phyloP scores from a whole-genome alignment of 2,113 vertebrate genomes.

The Enhydra lutris region DNA sequence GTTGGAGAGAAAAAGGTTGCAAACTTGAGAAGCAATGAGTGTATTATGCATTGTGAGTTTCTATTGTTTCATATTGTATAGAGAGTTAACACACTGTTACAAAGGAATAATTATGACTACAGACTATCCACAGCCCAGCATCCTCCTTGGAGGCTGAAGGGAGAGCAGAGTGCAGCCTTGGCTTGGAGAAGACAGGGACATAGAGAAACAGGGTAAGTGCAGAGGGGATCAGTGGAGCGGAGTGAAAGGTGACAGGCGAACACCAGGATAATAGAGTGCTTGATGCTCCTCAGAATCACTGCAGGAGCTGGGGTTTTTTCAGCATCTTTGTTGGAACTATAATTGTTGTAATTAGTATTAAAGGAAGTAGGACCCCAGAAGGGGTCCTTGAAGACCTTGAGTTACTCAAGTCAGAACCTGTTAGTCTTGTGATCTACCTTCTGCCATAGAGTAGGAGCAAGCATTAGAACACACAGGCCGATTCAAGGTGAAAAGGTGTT shows the following conservation, averaged over 20 bases:
- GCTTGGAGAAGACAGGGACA: not conserved
- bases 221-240: not conserved
- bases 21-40: not conserved
- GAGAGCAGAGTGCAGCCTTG: not conserved
- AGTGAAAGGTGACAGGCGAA: not conserved
- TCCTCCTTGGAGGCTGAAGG: not conserved
- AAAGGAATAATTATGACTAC: not conserved
- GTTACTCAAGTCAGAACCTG: not conserved
- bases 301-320: not conserved
- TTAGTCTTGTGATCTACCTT: not conserved
- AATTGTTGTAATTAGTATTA: not conserved
- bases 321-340: not conserved
- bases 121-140: not conserved
- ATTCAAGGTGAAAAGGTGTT: not conserved
- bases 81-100: not conserved
- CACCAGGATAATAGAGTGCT: not conserved
- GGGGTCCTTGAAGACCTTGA: not conserved
- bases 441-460: not conserved
- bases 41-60: not conserved
- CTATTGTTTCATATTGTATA: constrained; percentile 7
- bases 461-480: not conserved
- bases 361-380: not conserved
- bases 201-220: not conserved
- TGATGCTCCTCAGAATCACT: not conserved
- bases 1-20: not conserved